These are phyloP conservation scores for Notothenia coriiceps DNA, from an alignment of 2,113 vertebrate genomes.

Conservation along the genomic window DNA sequence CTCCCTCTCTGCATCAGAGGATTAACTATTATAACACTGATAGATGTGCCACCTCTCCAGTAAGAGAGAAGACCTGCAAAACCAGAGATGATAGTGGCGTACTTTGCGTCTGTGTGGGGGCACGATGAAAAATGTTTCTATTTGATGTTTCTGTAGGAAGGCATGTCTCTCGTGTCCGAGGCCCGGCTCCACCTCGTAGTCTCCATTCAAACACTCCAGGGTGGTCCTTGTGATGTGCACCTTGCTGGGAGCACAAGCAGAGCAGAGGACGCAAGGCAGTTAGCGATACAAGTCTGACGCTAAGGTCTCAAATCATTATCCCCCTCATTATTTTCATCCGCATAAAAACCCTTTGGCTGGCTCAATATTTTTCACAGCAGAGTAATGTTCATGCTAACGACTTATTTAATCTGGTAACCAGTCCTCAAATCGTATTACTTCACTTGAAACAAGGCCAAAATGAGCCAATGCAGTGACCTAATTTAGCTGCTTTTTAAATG, in stretches of 20 bases:
- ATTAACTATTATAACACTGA: slow-evolving; percentile 62
- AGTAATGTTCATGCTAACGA: slow-evolving; percentile 21
- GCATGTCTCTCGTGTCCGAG: slow-evolving; percentile 93
- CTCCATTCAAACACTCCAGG: slow-evolving; percentile 95
- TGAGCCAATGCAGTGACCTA: slow-evolving; percentile 29
- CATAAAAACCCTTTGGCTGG: slow-evolving; percentile 20
- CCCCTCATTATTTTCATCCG: slow-evolving; percentile 57
- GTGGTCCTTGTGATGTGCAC: slow-evolving; percentile 97
- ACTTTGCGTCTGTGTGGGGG: slow-evolving; percentile 98
- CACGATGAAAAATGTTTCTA: slow-evolving; percentile 98
- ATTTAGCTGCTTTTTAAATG: no score
- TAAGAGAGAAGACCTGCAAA: neutral
- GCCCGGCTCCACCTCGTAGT: slow-evolving; percentile 98
- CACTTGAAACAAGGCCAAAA: slow-evolving; percentile 51
- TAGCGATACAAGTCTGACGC: slow-evolving; percentile 20
- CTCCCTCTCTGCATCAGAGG: slow-evolving; percentile 49
- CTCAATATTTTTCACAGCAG: slow-evolving; percentile 32
- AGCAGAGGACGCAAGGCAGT: slow-evolving; percentile 35
- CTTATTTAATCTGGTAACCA: slow-evolving; percentile 49
- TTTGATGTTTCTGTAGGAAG: slow-evolving; percentile 95
- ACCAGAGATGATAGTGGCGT: neutral
- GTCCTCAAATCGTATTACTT: slow-evolving; percentile 59
- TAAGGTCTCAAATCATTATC: slow-evolving; percentile 42
- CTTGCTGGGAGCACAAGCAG: slow-evolving; percentile 85
- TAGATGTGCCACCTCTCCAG: slow-evolving; percentile 48